Percentiles rank a stretch among this genome's conserved stretches.
These are phyloP conservation scores for Macrosteles quadrilineatus DNA, from an alignment of 1,140 invertebrate genomes.

Conservation along the genomic window DNA sequence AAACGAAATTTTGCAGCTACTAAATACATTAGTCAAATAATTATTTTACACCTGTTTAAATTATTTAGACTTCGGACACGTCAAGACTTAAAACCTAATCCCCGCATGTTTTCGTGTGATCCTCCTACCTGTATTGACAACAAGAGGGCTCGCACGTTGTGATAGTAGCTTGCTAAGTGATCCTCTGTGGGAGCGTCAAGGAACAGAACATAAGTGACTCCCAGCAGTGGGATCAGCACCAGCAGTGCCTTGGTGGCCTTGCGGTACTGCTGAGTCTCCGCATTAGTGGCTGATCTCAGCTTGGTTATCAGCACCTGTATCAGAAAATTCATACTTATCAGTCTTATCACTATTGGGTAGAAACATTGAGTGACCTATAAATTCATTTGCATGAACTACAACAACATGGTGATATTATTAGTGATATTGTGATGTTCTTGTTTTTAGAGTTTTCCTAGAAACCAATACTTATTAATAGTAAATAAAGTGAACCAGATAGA, in stretches of 20 bases:
- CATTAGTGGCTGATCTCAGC: conserved; percentile 43
- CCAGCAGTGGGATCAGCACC: conserved; percentile 83
- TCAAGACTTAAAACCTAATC: too few relatives aligned
- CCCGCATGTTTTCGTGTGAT: too few relatives aligned
- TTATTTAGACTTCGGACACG: too few relatives aligned
- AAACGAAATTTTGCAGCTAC: too few relatives aligned
- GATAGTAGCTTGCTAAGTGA: background rate
- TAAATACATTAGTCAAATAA: too few relatives aligned
- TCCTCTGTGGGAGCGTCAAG: conserved; percentile 71
- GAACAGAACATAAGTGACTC: conserved; percentile 84
- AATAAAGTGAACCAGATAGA: too few relatives aligned
- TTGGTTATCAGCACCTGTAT: conserved; percentile 88
- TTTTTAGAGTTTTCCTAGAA: background rate
- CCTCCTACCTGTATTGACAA: background rate
- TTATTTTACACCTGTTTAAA: too few relatives aligned
- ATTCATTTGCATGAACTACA: background rate
- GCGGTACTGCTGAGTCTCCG: conserved; percentile 61
- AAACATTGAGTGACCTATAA: conserved; percentile 58
- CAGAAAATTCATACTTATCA: too few relatives aligned
- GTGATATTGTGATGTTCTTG: background rate
- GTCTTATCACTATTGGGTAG: background rate
- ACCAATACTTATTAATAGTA: too few relatives aligned
- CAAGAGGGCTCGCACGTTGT: conserved; percentile 6
- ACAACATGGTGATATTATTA: background rate
- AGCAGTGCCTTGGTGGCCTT: conserved; percentile 88